Evolutionary conservation across 2,113 vertebrate genomes (phyloP).

Genomic region (Charina bottae): DNA sequence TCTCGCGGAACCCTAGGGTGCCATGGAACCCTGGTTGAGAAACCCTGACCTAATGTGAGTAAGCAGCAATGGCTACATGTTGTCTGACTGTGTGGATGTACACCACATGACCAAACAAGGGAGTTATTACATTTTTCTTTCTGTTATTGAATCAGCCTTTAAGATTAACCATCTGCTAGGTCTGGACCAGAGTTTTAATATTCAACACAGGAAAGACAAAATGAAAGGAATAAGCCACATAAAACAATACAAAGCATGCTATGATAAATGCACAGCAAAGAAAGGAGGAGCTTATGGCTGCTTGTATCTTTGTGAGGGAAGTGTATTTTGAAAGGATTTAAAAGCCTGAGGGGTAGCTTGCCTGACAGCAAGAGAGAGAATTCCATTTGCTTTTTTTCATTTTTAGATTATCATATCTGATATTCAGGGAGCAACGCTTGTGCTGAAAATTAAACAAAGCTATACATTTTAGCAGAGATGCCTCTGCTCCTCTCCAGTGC

Average conservation of each 20-base stretch:
- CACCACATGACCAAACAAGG: neutral
- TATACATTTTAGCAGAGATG: neutral
- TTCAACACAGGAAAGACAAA: neutral
- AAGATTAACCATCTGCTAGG: neutral
- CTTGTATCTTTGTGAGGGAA: neutral
- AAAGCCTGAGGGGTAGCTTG: conserved; percentile 5
- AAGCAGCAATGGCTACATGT: neutral
- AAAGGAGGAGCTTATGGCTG: neutral
- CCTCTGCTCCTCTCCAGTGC: neutral
- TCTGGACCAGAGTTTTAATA: too few species aligned
- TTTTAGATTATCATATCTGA: neutral
- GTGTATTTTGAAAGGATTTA: conserved; percentile 1
- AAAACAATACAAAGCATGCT: neutral
- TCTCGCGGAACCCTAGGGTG: too few species aligned
- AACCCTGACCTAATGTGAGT: neutral
- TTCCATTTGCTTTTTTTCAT: neutral
- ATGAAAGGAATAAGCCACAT: neutral
- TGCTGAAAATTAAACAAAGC: conserved; percentile 21
- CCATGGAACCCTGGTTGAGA: too few species aligned
- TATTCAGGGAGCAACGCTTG: neutral
- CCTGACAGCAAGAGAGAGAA: neutral
- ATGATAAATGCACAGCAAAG: neutral
- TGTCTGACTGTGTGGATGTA: neutral
- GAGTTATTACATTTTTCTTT: neutral
- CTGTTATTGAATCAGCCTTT: neutral